A percentile compares a stretch with the other conserved stretches of the same genome.
These are phyloP conservation scores for Scortum barcoo DNA, from an alignment of 2,113 vertebrate genomes.

Conservation along the genomic window DNA sequence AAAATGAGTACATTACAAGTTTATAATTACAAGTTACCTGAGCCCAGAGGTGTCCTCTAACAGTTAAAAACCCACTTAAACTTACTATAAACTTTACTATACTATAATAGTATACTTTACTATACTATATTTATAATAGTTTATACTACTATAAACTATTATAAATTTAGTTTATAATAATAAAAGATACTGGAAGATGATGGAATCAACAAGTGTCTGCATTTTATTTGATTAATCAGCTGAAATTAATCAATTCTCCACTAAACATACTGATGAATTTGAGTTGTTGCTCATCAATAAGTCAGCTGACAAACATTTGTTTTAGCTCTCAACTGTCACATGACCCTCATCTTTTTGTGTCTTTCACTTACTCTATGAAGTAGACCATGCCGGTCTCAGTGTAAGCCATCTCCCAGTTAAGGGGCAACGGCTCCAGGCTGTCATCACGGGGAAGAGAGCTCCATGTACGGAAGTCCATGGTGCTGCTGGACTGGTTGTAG, in stretches of 20 bases:
- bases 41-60: no score
- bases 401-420: constrained; percentile 99
- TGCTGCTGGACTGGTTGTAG: constrained; percentile 92
- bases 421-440: constrained; percentile 92
- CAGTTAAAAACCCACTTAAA: no score
- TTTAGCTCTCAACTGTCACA: not conserved
- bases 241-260: no score
- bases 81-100: no score
- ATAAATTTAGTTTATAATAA: no score
- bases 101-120: no score
- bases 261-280: not conserved
- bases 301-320: not conserved
- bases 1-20: no score
- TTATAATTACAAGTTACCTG: no score
- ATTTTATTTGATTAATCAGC: not conserved
- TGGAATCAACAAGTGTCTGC: not conserved
- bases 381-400: constrained; percentile 98
- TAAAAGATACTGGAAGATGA: not conserved
- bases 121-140: no score
- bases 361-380: constrained; percentile 96
- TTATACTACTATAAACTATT: no score
- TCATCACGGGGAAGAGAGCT: constrained; percentile 91
- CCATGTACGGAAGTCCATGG: constrained; percentile 94
- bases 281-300: not conserved
- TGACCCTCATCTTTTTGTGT: not conserved